Percentiles rank a stretch among this genome's conserved stretches.
Evolutionary conservation across 2,797 vertebrate genomes (phyloP).

Genomic region (Molossus alvarezi): DNA sequence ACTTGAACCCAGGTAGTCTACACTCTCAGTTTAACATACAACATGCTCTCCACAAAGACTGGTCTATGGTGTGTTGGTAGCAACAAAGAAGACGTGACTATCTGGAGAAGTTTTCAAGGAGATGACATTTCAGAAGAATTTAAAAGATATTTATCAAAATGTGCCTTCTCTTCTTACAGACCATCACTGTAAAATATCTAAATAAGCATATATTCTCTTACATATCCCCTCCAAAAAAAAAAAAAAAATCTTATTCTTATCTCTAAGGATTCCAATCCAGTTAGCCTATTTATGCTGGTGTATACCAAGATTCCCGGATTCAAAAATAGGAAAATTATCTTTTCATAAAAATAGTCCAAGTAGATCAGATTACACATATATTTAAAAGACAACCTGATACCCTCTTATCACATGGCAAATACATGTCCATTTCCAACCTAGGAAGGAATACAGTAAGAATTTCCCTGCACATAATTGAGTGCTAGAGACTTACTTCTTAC

Average conservation of each 20-base stretch:
- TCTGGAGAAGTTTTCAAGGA: not conserved
- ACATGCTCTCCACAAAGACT: not conserved
- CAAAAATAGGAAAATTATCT: not conserved
- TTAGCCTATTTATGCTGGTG: not conserved
- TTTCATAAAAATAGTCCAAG: not conserved
- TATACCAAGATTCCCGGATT: not conserved
- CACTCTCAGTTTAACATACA: not conserved
- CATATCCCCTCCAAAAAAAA: not conserved
- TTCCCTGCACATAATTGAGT: not conserved
- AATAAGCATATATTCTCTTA: not conserved
- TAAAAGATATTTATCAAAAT: constrained; percentile 35
- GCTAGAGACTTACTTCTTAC: not conserved
- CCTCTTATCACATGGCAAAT: not conserved
- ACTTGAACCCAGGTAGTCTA: not conserved
- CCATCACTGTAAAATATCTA: not conserved
- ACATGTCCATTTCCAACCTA: not conserved
- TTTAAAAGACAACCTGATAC: not conserved
- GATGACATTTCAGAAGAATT: constrained; percentile 19
- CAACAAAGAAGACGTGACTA: not conserved
- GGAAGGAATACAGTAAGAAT: not conserved
- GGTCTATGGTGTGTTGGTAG: not conserved
- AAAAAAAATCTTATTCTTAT: not conserved
- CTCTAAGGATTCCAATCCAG: not conserved
- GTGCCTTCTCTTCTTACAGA: not conserved
- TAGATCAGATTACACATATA: not conserved